These are phyloP conservation scores for Leptoteleia sp. DNA, from an alignment of 1,140 invertebrate species.

Conservation along the genomic window DNA sequence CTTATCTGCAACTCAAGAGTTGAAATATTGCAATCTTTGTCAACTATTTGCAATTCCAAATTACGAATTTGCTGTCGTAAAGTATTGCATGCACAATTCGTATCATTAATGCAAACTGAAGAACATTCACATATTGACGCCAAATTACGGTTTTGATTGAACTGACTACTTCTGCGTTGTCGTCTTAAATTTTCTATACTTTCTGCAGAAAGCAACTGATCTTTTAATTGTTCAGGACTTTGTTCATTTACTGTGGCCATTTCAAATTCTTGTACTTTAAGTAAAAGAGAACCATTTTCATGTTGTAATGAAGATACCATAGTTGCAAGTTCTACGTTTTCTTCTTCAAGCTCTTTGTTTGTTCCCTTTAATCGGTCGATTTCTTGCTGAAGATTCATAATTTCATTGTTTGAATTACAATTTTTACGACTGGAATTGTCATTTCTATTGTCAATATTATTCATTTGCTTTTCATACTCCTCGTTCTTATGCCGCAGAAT, in stretches of 20 bases:
- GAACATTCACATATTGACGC: slow-evolving; percentile 53
- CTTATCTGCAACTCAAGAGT: slow-evolving; percentile 73
- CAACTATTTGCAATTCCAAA: slow-evolving; percentile 71
- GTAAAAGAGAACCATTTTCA: slow-evolving; percentile 33
- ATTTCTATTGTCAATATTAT: slow-evolving; percentile 27
- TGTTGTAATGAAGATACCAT: slow-evolving; percentile 60
- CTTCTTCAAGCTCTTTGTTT: slow-evolving; percentile 69
- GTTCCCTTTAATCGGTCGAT: slow-evolving; percentile 39
- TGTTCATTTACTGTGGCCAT: slow-evolving; percentile 18
- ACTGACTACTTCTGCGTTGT: slow-evolving; percentile 69
- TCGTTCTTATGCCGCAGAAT: slow-evolving; percentile 53
- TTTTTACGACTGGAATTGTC: slow-evolving; percentile 5
- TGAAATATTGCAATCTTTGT: slow-evolving; percentile 71
- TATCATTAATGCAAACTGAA: slow-evolving; percentile 16
- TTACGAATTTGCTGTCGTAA: slow-evolving; percentile 68
- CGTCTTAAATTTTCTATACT: slow-evolving; percentile 54
- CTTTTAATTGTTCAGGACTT: slow-evolving; percentile 5
- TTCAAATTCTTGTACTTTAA: slow-evolving; percentile 42
- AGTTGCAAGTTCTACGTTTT: slow-evolving; percentile 69
- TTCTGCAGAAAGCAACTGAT: slow-evolving; percentile 5
- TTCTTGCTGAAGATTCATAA: slow-evolving; percentile 42
- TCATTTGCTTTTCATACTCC: slow-evolving; percentile 64
- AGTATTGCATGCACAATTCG: slow-evolving; percentile 39
- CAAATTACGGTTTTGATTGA: slow-evolving; percentile 71
- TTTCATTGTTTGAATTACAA: slow-evolving; percentile 45